Percentiles rank a stretch among this genome's conserved stretches.
These are phyloP conservation scores for Globicephala melas DNA, from an alignment of 2,113 vertebrate species.

Conservation along the genomic window DNA sequence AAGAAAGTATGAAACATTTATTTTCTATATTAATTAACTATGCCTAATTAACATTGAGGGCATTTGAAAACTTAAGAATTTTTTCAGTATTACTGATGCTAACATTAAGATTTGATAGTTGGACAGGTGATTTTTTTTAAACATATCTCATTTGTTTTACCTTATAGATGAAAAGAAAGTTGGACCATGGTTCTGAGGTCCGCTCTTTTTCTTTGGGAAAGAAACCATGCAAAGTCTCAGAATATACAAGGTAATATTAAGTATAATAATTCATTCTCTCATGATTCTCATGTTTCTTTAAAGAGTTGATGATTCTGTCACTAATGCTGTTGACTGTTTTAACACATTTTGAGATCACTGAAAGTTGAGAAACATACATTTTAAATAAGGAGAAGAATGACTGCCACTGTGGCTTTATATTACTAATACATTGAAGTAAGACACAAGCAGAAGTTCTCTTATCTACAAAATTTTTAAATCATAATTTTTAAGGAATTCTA, in stretches of 20 bases:
- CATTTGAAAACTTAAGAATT: slow-evolving; percentile 21
- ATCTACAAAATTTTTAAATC: slow-evolving; percentile 65
- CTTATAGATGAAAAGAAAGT: slow-evolving; percentile 99
- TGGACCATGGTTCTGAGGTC: slow-evolving; percentile 99
- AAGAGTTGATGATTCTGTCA: slow-evolving; percentile 33
- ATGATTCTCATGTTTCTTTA: slow-evolving; percentile 47
- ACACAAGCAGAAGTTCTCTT: slow-evolving; percentile 49
- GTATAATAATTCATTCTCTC: slow-evolving; percentile 61
- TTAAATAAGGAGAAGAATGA: slow-evolving; percentile 7
- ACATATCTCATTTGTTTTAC: slow-evolving; percentile 74
- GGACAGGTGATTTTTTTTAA: slow-evolving; percentile 23
- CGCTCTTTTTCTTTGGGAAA: slow-evolving; percentile 99
- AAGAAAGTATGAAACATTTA: slow-evolving; percentile 44
- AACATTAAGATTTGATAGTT: slow-evolving; percentile 32
- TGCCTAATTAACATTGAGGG: background rate
- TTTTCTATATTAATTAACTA: slow-evolving; percentile 36
- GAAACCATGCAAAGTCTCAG: slow-evolving; percentile 99
- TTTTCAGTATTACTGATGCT: slow-evolving; percentile 23
- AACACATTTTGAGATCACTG: slow-evolving; percentile 21
- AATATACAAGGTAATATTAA: slow-evolving; percentile 94
- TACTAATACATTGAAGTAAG: background rate
- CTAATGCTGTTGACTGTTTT: background rate
- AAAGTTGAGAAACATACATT: slow-evolving; percentile 14
- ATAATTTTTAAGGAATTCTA: slow-evolving; percentile 42
- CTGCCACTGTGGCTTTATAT: background rate